Percentiles rank a stretch among this genome's conserved stretches.
phyloP scores from a whole-genome alignment of 2,888 invertebrate genomes.

The Lypha dubia region DNA sequence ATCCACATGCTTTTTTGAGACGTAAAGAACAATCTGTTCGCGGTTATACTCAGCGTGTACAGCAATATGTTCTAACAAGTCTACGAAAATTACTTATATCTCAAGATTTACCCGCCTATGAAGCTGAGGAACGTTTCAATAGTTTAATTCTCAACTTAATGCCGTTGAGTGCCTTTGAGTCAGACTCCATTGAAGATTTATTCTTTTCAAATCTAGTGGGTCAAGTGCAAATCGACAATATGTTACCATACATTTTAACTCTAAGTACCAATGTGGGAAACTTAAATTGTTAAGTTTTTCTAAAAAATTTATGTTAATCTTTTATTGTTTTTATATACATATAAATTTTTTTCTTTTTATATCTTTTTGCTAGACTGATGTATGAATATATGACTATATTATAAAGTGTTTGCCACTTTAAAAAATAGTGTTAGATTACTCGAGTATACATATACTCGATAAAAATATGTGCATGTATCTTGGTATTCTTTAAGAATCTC shows the following conservation, averaged over 20 bases:
- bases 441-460: constrained; percentile 7
- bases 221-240: constrained; percentile 96
- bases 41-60: constrained; percentile 79
- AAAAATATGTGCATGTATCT: constrained; percentile 25
- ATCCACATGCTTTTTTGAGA: constrained; percentile 86
- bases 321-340: constrained; percentile 26
- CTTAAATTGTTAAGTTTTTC: constrained; percentile 65
- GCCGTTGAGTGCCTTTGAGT: constrained; percentile 88
- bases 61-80: constrained; percentile 78
- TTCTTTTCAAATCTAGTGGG: constrained; percentile 96
- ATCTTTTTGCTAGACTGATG: constrained; percentile 69
- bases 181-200: constrained; percentile 92
- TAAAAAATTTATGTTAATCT: constrained; percentile 31
- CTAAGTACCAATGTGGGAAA: constrained; percentile 78
- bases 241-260: constrained; percentile 95
- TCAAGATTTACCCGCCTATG: constrained; percentile 61
- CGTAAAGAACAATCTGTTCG: constrained; percentile 78
- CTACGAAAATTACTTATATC: constrained; percentile 76
- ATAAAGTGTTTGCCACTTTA: constrained; percentile 59
- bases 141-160: constrained; percentile 85
- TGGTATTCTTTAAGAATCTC: constrained; percentile 34
- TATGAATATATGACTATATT: constrained; percentile 32
- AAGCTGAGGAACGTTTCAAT: constrained; percentile 84
- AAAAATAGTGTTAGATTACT: constrained; percentile 39
- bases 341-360: constrained; percentile 59